Evolutionary conservation across 2,888 invertebrate species (phyloP).

Genomic region (Sarcophaga rosellei): DNA sequence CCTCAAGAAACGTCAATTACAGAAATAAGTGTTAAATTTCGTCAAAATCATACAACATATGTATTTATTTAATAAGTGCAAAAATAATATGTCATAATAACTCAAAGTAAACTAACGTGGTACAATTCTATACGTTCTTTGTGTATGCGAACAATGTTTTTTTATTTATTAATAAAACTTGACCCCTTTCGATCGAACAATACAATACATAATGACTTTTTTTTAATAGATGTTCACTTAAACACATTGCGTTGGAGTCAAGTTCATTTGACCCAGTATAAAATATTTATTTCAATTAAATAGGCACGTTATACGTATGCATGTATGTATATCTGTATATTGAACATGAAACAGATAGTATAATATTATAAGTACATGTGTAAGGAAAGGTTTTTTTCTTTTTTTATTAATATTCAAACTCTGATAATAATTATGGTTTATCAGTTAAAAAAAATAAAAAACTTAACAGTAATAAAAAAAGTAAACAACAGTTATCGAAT

Average conservation of each 20-base stretch:
- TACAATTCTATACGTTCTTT: background rate
- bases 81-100: too few relatives aligned
- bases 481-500: background rate
- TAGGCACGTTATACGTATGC: background rate
- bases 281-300: background rate
- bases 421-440: constrained; percentile 2
- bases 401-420: background rate
- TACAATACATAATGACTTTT: background rate
- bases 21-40: too few relatives aligned
- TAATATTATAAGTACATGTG: background rate
- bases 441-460: background rate
- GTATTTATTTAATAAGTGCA: too few relatives aligned
- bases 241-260: background rate
- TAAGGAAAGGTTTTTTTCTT: background rate
- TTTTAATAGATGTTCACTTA: background rate
- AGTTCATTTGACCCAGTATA: background rate
- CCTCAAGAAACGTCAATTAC: too few relatives aligned
- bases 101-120: too few relatives aligned
- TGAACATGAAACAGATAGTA: background rate
- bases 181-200: constrained; percentile 33
- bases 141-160: background rate
- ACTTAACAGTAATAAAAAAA: background rate
- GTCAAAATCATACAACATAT: too few relatives aligned
- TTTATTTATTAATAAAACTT: constrained; percentile 31
- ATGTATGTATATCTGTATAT: background rate